A percentile compares a stretch with the other conserved stretches of the same genome.
Evolutionary conservation across 2,113 vertebrate species (phyloP).

Genomic region (Acanthochromis polyacanthus): DNA sequence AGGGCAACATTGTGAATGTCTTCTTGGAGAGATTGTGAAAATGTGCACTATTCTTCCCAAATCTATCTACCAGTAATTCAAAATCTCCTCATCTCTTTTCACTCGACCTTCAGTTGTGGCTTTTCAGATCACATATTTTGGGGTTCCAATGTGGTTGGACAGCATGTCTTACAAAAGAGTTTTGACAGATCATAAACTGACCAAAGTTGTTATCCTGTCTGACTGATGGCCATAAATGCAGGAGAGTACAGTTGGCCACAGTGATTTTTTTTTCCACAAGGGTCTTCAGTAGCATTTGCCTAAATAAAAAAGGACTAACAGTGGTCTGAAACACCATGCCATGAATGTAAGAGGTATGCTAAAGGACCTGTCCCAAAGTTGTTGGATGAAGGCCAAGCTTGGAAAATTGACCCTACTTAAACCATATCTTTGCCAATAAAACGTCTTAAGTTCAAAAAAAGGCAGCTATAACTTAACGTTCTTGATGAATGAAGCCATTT

Average conservation of each 20-base stretch:
- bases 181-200: background rate
- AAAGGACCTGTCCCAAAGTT: conserved; percentile 36
- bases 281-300: conserved; percentile 47
- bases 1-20: background rate
- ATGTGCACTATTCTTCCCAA: background rate
- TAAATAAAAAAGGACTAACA: conserved; percentile 37
- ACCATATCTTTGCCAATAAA: conserved; percentile 39
- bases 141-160: background rate
- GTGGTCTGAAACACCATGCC: conserved; percentile 53
- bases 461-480: conserved; percentile 2
- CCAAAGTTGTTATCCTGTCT: conserved; percentile 2
- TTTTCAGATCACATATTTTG: background rate
- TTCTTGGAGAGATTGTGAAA: background rate
- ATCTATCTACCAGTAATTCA: no score
- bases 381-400: conserved; percentile 39
- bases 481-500: conserved; percentile 9
- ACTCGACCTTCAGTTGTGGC: background rate
- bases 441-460: conserved; percentile 49
- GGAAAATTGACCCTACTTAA: conserved; percentile 8
- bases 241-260: conserved; percentile 54
- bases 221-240: conserved; percentile 26
- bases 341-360: conserved; percentile 14
- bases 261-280: conserved; percentile 58
- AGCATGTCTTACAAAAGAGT: background rate
- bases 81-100: no score